Base-by-base conservation (phyloP, 2,113 vertebrate species). In the Catharus fuscescens region DNA sequence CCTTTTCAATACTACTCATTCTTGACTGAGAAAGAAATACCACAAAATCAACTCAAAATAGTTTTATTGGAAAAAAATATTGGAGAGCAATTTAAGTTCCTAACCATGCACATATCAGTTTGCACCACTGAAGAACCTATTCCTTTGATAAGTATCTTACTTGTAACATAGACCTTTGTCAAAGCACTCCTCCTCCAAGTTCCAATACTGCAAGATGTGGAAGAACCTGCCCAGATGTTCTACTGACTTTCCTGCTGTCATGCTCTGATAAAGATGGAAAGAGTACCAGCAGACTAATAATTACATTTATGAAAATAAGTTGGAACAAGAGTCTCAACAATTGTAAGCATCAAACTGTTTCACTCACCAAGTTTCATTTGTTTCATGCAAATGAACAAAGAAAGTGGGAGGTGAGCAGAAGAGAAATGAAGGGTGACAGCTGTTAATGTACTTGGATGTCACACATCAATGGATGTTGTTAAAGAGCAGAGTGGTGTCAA, bases 361-460 rank as follows among this genome's bases (percentile, higher is more conserved):
- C 53, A 36, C 40, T 56, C 36, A 12, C 23, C 9, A 19, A 79
- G n/a, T 26, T 85, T 57, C 61, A 57, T 29, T 52, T 52, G 50
- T 29, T 52, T 52, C 31, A 20, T 45, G 40, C 65, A 72, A 69
- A 80, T 53, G 14, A 81, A 50, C 5, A 4, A 81, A 52, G 48
- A 44, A 67, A 1, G 36, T 65, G 78, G 87, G 84, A 87, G 71
- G 66, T 17, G 62, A 69, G 66, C 61, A 85, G 81, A 76, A 38
- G 70, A 94, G 80, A 84, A 91, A 79, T 21, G 36, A 89, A 79
- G n/a, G 36, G 78, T 59, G 72, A 64, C 88, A 95, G 80, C 84
- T 95, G 69, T 40, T 78, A 64, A 67, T 34, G 78, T 67, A 29
- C 44, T 91, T 79, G 66, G 86, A 60, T 4, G 14, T 84, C 77